Conservation (phyloP, 2,113 vertebrate species). For the Hyperopisus bebe region DNA sequence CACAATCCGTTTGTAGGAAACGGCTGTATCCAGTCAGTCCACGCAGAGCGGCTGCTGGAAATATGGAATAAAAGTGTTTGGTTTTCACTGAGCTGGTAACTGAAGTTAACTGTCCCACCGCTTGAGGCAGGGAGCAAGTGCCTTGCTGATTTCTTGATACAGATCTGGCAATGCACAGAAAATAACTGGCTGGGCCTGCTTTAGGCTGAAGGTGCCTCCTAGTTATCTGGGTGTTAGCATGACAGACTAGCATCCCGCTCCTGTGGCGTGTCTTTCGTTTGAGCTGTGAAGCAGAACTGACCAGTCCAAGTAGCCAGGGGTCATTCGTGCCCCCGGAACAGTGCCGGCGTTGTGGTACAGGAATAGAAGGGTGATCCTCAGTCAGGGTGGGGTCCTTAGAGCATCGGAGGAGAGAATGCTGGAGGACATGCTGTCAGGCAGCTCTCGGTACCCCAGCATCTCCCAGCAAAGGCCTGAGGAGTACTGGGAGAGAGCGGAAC, state of each 20-base stretch:
- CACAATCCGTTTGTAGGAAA: neutral
- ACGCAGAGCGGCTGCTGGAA: neutral
- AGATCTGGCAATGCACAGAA: neutral
- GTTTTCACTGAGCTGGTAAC: neutral
- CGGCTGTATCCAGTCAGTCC: neutral
- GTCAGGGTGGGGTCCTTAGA: neutral
- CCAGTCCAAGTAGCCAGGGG: neutral
- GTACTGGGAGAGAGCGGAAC: conserved; percentile 28
- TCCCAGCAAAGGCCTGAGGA: conserved; percentile 23
- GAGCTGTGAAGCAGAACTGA: neutral
- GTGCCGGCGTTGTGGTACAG: neutral
- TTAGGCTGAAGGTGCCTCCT: neutral
- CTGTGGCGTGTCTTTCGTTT: neutral
- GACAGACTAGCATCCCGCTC: neutral
- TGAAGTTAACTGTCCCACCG: neutral
- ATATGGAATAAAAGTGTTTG: neutral
- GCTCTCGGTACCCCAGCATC: conserved; percentile 22
- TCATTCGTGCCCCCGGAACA: neutral
- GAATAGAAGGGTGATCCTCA: neutral
- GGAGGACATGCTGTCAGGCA: conserved; percentile 27
- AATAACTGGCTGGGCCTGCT: neutral
- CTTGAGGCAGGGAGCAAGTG: neutral
- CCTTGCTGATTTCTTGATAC: neutral
- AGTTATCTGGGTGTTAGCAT: neutral
- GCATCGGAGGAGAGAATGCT: conserved; percentile 25